These are phyloP conservation scores for Scaeva pyrastri DNA, from an alignment of 2,888 invertebrate species.

Conservation along the genomic window DNA sequence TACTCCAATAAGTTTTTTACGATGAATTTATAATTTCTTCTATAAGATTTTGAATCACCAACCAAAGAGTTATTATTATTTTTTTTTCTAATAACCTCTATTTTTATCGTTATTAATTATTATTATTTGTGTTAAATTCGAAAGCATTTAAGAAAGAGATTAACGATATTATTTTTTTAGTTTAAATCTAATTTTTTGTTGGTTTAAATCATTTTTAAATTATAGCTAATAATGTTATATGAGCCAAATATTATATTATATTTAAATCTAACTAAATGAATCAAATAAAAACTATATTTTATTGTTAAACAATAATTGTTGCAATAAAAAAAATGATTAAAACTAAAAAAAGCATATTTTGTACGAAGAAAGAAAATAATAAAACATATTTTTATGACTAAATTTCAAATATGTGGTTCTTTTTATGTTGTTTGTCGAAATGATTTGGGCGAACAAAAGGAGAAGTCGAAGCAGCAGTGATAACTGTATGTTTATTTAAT, in stretches of 20 bases:
- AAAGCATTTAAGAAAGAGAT: conserved; percentile 65
- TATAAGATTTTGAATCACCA: conserved; percentile 47
- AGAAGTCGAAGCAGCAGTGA: conserved; percentile 23
- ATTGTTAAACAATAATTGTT: conserved; percentile 61
- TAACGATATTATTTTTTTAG: conserved; percentile 23
- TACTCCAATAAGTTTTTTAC: conserved; percentile 21
- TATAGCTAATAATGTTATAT: conserved; percentile 42
- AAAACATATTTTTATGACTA: conserved; percentile 42
- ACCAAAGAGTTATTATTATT: conserved; percentile 71
- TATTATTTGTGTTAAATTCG: conserved; percentile 39
- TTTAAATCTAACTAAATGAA: conserved; percentile 25
- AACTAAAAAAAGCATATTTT: conserved; percentile 26
- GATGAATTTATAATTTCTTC: conserved; percentile 23
- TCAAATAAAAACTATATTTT: conserved; percentile 32
- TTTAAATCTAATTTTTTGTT: conserved; percentile 27
- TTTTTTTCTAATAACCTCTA: conserved; percentile 16
- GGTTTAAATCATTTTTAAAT: conserved; percentile 4
- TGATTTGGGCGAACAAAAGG: not conserved
- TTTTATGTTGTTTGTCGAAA: conserved; percentile 14
- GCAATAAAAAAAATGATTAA: conserved; percentile 24
- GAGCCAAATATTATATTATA: conserved; percentile 57
- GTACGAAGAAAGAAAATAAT: conserved; percentile 42
- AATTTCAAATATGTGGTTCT: conserved; percentile 34
- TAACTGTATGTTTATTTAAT: not conserved
- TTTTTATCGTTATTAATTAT: not conserved